Evolutionary conservation across 2,888 invertebrate species (phyloP).

Genomic region (Orthosia incerta): DNA sequence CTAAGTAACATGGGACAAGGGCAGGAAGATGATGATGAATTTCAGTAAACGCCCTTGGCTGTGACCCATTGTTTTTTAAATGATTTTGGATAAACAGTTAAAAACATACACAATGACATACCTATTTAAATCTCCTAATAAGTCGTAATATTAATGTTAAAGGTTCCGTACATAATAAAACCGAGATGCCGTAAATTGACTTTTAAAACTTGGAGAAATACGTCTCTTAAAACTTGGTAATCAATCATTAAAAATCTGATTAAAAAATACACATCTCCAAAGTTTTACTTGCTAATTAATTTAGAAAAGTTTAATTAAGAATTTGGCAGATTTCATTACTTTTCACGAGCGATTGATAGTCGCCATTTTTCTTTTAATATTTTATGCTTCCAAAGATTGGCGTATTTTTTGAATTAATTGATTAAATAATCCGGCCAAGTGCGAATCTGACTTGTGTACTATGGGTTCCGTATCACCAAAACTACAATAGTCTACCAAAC

Average conservation of each 20-base stretch:
- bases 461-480: background rate
- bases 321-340: slow-evolving; percentile 50
- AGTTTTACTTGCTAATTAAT: slow-evolving; percentile 56
- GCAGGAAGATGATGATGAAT: too few relatives aligned
- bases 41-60: too few relatives aligned
- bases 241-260: slow-evolving; percentile 50
- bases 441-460: background rate
- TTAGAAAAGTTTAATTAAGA: slow-evolving; percentile 57
- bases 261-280: slow-evolving; percentile 37
- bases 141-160: background rate
- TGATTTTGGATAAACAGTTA: too few relatives aligned
- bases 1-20: too few relatives aligned
- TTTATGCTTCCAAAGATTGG: slow-evolving; percentile 8
- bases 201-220: slow-evolving; percentile 6
- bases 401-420: slow-evolving; percentile 10
- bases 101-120: too few relatives aligned
- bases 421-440: background rate
- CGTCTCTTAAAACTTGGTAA: slow-evolving; percentile 16
- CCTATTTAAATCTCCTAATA: background rate
- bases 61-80: too few relatives aligned
- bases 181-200: background rate
- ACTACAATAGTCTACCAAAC: too few relatives aligned
- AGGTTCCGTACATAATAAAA: background rate
- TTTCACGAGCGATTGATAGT: slow-evolving; percentile 58
- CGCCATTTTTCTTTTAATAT: slow-evolving; percentile 51